A percentile compares a stretch with the other conserved stretches of the same genome.
Evolutionary conservation across 2,888 invertebrate genomes (phyloP).

Genomic region (Trachelus iudaicus): DNA sequence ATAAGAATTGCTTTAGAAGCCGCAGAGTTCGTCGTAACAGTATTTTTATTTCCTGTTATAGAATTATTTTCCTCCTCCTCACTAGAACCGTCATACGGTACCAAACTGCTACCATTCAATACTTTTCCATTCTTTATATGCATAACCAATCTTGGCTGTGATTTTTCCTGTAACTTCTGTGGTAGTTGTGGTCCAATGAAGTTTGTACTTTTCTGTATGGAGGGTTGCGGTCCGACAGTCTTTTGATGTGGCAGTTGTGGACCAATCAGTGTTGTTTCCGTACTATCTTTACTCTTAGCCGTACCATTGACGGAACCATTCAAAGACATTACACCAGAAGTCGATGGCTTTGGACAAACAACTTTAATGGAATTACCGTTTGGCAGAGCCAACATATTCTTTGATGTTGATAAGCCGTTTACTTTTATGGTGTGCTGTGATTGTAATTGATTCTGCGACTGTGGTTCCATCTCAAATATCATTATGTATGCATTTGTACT

Average conservation of each 20-base stretch:
- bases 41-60: conserved; percentile 20
- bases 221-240: conserved; percentile 25
- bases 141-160: conserved; percentile 46
- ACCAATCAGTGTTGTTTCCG: conserved; percentile 3
- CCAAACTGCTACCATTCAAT: conserved; percentile 54
- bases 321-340: conserved; percentile 24
- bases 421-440: conserved; percentile 39
- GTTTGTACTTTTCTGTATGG: conserved; percentile 30
- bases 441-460: conserved; percentile 38
- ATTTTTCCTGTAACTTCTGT: conserved; percentile 48
- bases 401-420: conserved; percentile 47
- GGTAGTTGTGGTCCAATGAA: conserved; percentile 58
- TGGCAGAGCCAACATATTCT: conserved; percentile 54
- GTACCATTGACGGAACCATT: conserved; percentile 28
- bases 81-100: conserved; percentile 62
- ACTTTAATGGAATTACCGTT: conserved; percentile 23
- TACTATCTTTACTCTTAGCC: conserved; percentile 17
- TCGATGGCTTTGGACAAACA: conserved; percentile 42
- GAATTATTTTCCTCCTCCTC: conserved; percentile 52
- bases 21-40: conserved; percentile 16
- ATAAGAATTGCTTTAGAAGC: conserved; percentile 17
- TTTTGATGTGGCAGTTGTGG: conserved; percentile 32
- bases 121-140: conserved; percentile 55
- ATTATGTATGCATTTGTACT: conserved; percentile 93
- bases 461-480: conserved; percentile 83